These are phyloP conservation scores for Agonopterix subpropinquella DNA, from an alignment of 2,888 invertebrate genomes.

Conservation along the genomic window DNA sequence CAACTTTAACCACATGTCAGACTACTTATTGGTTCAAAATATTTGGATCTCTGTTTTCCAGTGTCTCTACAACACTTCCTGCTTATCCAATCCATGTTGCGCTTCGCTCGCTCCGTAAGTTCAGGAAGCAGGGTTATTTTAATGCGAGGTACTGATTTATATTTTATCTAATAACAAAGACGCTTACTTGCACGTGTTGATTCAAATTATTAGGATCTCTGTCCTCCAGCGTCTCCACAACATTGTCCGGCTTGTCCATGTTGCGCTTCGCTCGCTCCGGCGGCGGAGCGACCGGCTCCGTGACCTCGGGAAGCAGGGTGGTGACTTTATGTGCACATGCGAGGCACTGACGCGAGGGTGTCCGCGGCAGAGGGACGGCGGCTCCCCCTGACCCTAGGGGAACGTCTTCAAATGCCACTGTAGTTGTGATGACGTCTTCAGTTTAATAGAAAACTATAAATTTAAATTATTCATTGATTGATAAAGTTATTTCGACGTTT, in stretches of 20 bases:
- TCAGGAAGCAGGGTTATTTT: neutral
- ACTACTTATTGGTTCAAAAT: constrained; percentile 70
- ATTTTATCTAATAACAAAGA: neutral
- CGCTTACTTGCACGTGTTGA: constrained; percentile 80
- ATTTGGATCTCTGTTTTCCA: constrained; percentile 84
- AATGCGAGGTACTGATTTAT: neutral
- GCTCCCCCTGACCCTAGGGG: constrained; percentile 45
- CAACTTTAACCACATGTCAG: too few species aligned
- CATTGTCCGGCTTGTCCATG: constrained; percentile 53
- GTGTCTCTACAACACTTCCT: constrained; percentile 63
- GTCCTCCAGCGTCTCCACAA: constrained; percentile 76
- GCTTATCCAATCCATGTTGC: constrained; percentile 31
- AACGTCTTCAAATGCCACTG: constrained; percentile 55
- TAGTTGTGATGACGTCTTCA: constrained; percentile 14
- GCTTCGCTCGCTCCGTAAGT: neutral
- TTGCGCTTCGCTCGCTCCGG: constrained; percentile 4
- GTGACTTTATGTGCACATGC: constrained; percentile 43
- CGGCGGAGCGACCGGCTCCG: constrained; percentile 21
- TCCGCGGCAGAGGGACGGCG: constrained; percentile 29
- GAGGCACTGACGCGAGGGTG: constrained; percentile 44
- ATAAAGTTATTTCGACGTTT: too few species aligned
- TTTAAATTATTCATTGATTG: too few species aligned
- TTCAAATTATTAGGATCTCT: constrained; percentile 83
- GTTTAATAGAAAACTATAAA: neutral
- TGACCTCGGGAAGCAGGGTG: constrained; percentile 40